Conservation (phyloP, 1,140 invertebrate genomes). For the Stegodyphus mimosarum region DNA sequence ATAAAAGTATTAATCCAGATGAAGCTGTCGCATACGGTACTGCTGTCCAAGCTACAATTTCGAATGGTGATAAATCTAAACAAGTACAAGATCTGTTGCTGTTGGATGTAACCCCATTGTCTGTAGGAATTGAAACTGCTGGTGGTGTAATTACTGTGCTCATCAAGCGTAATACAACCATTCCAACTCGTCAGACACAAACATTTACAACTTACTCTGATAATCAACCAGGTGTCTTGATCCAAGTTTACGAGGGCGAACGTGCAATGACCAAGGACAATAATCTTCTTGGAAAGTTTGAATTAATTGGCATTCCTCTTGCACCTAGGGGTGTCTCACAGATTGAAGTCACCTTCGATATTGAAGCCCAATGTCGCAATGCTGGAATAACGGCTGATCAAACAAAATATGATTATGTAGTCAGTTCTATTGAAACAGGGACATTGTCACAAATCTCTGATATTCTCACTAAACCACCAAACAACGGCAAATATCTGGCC, state of each 20-base stretch:
- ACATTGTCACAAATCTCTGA: no score
- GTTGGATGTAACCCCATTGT: conserved; percentile 92
- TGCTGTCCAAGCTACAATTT: conserved; percentile 83
- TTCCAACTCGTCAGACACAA: conserved; percentile 95
- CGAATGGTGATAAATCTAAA: conserved; percentile 94
- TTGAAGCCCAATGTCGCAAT: no score
- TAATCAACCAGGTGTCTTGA: conserved; percentile 84
- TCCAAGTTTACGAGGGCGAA: conserved; percentile 77
- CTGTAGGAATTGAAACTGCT: conserved; percentile 97
- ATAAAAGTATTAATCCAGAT: conserved; percentile 70
- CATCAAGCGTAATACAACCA: conserved; percentile 95
- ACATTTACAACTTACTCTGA: conserved; percentile 64
- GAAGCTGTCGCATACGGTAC: conserved; percentile 72
- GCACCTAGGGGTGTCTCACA: conserved; percentile 74
- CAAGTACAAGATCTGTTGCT: conserved; percentile 90
- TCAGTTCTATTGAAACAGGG: no score
- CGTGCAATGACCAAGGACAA: conserved; percentile 75
- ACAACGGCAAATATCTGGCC: no score
- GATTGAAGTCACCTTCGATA: conserved; percentile 74
- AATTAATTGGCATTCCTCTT: conserved; percentile 73
- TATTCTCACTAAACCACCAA: no score
- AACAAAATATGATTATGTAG: no score
- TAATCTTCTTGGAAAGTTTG: conserved; percentile 73
- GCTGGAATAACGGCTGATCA: no score
- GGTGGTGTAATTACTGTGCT: conserved; percentile 95